Evolutionary conservation across 2,888 invertebrate species (phyloP), one percentile per base, ranked within the genome.

Genomic region (Tetragnatha montana): DNA sequence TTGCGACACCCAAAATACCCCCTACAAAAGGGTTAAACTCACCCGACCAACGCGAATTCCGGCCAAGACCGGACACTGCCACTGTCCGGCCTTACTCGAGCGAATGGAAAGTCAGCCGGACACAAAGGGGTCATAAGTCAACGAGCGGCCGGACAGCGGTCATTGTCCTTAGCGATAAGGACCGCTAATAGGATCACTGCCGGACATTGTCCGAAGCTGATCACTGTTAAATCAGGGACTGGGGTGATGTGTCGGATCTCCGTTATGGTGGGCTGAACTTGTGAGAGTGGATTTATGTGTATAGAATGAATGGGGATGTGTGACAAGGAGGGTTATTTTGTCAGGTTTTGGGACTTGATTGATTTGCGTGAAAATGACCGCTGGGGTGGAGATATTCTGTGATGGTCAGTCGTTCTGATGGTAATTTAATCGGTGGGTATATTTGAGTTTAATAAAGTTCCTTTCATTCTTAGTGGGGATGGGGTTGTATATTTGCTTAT

Each of bases 111-210:
- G 35, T 35, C 35, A 35, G 35, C 35, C 76, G 76, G 19, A 0
- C 19, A 12, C 21, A 50, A 76, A 19, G 76, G 50, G 49, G 76
- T 50, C 76, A 76, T 76, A 76, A 76, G 76, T 76, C 76, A 76
- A 76, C 21, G 76, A 76, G n/a, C 19, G 12, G n/a, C 50, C 76
- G 80, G 69, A 68, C 80, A 69, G 35, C 68, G 69, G 80, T 51
- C 69, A 80, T 80, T 80, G 80, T 80, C 14, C n/a, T n/a, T 21
- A 71, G 21, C 71, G 71, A 21, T 71, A n/a, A 21, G 47, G 80
- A 22, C 6, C 7, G 12, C 79, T 80, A 80, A 80, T 80, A 69
- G 80, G 80, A 80, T 80, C 80, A 80, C 12, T 35, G 19, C 69
- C 21, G 51, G 69, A 35, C 69, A 35, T 35, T 78, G 60, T 80